Base-by-base conservation (phyloP, 2,888 invertebrate species). In the Ernsta delagoae region DNA sequence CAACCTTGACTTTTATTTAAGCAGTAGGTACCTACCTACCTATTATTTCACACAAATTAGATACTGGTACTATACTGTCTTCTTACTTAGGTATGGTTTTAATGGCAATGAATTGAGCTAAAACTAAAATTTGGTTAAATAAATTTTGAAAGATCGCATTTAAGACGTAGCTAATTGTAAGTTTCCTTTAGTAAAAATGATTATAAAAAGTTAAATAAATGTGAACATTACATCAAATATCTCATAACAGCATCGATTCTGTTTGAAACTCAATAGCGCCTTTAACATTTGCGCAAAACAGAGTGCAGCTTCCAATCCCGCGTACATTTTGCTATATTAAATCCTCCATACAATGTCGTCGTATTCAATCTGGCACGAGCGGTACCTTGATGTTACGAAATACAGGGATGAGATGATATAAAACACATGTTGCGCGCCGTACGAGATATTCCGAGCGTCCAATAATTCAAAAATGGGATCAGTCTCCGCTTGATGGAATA, bases 391-490 rank as follows among this genome's bases (percentile, higher is more conserved):
- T 85, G 84, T 86, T 83, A 83, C 80, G 80, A 83, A 84, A 86
- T 85, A 86, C 80, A 81, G 78, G 84, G 81, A 87, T 85, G 84
- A 84, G 83, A 86, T 85, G 84, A 87, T 83, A 86, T 85, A 86
- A 85, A 88, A 88, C 88, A 89, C 87, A 86, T 90, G 88, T 90
- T 90, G 89, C 87, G 79, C 84, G 74, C 81, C 75, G 80, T 85
- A 83, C 82, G 84, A 84, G 81, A 85, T 83, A 82, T 83, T 78
- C 75, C 72, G 78, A 78, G 77, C 79, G 80, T 82, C 81, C 82
- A 85, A 87, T 88, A 88, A 89, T 88, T 90, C 85, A 87, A 88
- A 87, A 87, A 86, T 85, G 85, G 87, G 85, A 84, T 84, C 85
- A 87, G 84, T 80, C 78, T 72, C 77, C 75, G 76, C 79, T 80